Percentiles rank a stretch among this genome's conserved stretches.
phyloP scores from a whole-genome alignment of 1,140 invertebrate species.

The Eupristina koningsbergeri region DNA sequence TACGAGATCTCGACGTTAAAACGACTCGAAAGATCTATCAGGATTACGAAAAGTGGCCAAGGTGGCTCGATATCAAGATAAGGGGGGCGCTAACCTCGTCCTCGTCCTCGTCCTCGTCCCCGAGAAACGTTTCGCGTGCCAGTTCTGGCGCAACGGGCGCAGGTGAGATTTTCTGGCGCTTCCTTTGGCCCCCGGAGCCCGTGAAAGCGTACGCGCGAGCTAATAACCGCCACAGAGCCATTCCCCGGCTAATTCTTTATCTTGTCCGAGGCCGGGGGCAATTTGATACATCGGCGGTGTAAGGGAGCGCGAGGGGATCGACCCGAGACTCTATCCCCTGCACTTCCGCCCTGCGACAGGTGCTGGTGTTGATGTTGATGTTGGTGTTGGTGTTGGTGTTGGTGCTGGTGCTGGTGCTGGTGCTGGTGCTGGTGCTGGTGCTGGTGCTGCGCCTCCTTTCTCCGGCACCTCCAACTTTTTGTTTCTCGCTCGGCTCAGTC shows the following conservation, averaged over 20 bases:
- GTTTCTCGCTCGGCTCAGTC: neutral
- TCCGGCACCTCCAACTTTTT: constrained; percentile 3
- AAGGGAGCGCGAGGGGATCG: neutral
- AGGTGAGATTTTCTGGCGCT: constrained; percentile 37
- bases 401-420: neutral
- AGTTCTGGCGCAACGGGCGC: constrained; percentile 18
- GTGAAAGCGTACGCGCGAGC: constrained; percentile 31
- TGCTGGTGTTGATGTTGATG: constrained; percentile 28
- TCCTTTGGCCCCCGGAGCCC: neutral
- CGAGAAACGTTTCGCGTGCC: neutral
- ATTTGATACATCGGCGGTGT: constrained; percentile 40
- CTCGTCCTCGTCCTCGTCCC: neutral
- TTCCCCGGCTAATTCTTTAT: constrained; percentile 41
- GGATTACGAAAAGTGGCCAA: constrained; percentile 37
- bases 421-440: neutral
- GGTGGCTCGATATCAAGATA: constrained; percentile 29
- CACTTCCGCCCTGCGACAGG: constrained; percentile 3
- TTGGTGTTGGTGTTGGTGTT: too few species aligned
- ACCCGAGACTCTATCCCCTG: neutral
- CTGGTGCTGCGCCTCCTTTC: constrained; percentile 22
- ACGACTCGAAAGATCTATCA: constrained; percentile 21
- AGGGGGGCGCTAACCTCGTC: too few species aligned
- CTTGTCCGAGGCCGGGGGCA: constrained; percentile 18
- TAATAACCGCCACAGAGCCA: constrained; percentile 32
- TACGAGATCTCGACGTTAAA: neutral